A percentile compares a stretch with the other conserved stretches of the same genome.
Conservation (phyloP, 2,113 vertebrate species). For the Oplegnathus fasciatus region DNA sequence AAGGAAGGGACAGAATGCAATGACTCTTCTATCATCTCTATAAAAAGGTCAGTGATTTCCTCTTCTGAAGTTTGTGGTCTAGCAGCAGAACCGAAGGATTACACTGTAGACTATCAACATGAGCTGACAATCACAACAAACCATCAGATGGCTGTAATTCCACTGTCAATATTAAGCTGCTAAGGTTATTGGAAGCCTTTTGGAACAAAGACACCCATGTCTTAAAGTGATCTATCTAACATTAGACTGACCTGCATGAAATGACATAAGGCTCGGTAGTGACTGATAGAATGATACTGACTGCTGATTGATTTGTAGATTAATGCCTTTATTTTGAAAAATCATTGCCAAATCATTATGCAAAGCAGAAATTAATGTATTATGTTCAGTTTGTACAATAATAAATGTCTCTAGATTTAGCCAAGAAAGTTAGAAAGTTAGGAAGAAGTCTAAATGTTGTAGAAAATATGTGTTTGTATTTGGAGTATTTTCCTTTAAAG, state of each 20-base stretch:
- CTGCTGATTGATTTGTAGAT: conserved; percentile 57
- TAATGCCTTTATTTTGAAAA: conserved; percentile 38
- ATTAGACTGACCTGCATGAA: conserved; percentile 39
- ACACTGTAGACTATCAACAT: conserved; percentile 5
- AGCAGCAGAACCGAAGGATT: conserved; percentile 24
- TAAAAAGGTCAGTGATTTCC: conserved; percentile 13
- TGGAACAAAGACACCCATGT: conserved; percentile 18
- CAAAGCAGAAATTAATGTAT: conserved; percentile 41
- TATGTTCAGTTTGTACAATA: conserved; percentile 42
- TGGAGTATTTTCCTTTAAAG: conserved; percentile 43
- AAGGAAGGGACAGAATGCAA: conserved; percentile 19
- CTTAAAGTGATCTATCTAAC: conserved; percentile 26
- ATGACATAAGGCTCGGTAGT: conserved; percentile 18
- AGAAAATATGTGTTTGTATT: conserved; percentile 35
- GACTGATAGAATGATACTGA: conserved; percentile 38
- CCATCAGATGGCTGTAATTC: conserved; percentile 25
- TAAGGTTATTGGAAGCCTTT: conserved; percentile 17
- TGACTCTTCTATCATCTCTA: conserved; percentile 9
- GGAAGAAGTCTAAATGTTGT: conserved; percentile 3
- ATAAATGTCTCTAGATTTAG: conserved; percentile 37
- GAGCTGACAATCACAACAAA: conserved; percentile 21
- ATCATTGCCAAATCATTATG: conserved; percentile 57
- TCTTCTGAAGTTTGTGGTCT: not conserved
- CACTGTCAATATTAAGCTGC: conserved; percentile 44
- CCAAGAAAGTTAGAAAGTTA: not conserved